Percentiles rank a stretch among this genome's conserved stretches.
phyloP scores from a whole-genome alignment of 2,113 vertebrate genomes.

The Scalopus aquaticus region DNA sequence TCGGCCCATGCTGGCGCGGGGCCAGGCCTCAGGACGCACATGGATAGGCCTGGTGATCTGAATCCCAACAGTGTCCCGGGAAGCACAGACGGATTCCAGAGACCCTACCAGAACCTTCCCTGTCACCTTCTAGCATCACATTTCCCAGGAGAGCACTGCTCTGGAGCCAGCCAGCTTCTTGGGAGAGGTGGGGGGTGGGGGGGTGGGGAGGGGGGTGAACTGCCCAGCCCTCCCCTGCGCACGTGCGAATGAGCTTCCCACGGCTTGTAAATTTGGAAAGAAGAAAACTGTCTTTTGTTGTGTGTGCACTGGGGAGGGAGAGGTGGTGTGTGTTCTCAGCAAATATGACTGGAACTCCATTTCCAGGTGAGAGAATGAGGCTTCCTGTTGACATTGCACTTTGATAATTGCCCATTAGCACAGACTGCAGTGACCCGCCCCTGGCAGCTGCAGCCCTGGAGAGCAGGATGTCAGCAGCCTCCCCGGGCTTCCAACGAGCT shows the following conservation, averaged over 20 bases:
- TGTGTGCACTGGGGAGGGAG: neutral
- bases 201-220: no score
- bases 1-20: neutral
- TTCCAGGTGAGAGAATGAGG: neutral
- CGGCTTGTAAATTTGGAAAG: neutral
- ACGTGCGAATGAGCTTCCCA: fast-evolving
- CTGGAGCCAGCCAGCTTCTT: neutral
- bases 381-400: neutral
- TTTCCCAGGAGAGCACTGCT: neutral
- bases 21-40: neutral
- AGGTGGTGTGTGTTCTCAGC: neutral
- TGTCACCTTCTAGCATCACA: neutral
- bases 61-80: neutral
- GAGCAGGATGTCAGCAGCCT: neutral
- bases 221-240: neutral
- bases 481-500: neutral
- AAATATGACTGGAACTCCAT: neutral
- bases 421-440: neutral
- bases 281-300: neutral
- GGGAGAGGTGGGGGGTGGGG: neutral
- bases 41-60: neutral
- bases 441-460: neutral
- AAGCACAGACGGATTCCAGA: neutral
- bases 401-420: neutral
- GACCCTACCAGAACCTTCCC: neutral